These are phyloP conservation scores for Scaptomyza cyrtandrae DNA, from an alignment of 2,888 invertebrate species.

Conservation along the genomic window DNA sequence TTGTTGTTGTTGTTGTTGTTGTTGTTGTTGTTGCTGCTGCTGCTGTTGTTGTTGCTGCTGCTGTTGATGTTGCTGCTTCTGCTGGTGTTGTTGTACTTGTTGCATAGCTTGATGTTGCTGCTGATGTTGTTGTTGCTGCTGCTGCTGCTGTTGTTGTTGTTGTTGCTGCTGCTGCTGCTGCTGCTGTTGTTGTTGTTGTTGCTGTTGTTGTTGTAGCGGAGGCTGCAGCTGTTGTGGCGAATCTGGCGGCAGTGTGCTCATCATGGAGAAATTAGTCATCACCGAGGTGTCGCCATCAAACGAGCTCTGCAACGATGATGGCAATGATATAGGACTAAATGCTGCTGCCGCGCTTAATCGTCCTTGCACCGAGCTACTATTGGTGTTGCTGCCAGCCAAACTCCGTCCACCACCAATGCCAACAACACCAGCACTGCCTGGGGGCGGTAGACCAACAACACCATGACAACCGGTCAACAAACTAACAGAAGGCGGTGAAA, in stretches of 20 bases:
- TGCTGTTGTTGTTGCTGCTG: constrained; percentile 39
- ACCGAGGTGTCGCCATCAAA: constrained; percentile 90
- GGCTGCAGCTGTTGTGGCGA: constrained; percentile 83
- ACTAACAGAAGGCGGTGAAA: constrained; percentile 84
- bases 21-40: constrained; percentile 19
- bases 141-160: constrained; percentile 59
- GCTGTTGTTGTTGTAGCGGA: constrained; percentile 65
- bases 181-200: constrained; percentile 57
- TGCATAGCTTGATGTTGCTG: constrained; percentile 64
- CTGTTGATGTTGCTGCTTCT: constrained; percentile 36
- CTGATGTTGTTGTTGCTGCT: constrained; percentile 20
- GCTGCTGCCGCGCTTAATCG: constrained; percentile 85
- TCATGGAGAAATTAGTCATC: constrained; percentile 85
- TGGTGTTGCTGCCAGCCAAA: constrained; percentile 37
- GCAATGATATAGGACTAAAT: constrained; percentile 89
- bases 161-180: constrained; percentile 47
- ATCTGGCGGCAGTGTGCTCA: constrained; percentile 83
- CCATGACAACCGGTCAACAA: constrained; percentile 40
- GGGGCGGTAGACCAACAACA: constrained; percentile 32
- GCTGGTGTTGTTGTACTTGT: constrained; percentile 57
- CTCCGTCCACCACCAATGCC: constrained; percentile 23
- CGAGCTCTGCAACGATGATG: constrained; percentile 90
- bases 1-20: constrained; percentile 37
- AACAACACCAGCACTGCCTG: background rate
- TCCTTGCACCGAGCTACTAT: constrained; percentile 73